phyloP scores from a whole-genome alignment of 2,113 vertebrate species.

The Alexandromys fortis region DNA sequence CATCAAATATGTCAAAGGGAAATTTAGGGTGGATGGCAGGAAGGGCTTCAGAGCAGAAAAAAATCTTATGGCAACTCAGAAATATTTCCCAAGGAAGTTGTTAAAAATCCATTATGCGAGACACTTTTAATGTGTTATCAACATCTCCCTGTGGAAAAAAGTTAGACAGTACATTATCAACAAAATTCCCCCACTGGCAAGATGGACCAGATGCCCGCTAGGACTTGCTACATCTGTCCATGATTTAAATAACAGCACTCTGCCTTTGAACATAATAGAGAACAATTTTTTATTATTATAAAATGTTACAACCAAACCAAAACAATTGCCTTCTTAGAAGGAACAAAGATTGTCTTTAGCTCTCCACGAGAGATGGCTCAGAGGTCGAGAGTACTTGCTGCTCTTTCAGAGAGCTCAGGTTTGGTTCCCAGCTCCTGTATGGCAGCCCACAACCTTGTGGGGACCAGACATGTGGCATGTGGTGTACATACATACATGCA shows the following conservation, averaged over 20 bases:
- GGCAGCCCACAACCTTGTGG: neutral
- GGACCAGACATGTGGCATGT: neutral
- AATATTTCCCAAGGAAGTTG: slow-evolving; percentile 70
- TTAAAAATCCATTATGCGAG: slow-evolving; percentile 57
- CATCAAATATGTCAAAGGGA: slow-evolving; percentile 48
- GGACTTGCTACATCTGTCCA: neutral
- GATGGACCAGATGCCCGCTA: neutral
- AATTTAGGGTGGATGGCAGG: slow-evolving; percentile 42
- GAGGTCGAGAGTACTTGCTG: neutral
- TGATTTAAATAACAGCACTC: neutral
- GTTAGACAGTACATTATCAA: neutral
- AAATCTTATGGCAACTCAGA: slow-evolving; percentile 48
- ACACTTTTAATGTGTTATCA: slow-evolving; percentile 54
- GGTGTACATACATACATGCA: neutral
- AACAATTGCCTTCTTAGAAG: neutral
- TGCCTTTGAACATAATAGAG: neutral
- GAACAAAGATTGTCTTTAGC: neutral
- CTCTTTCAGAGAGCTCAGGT: neutral
- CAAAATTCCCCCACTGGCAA: neutral
- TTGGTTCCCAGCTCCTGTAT: neutral
- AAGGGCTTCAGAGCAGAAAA: slow-evolving; percentile 15
- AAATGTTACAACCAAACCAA: neutral
- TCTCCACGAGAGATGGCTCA: neutral
- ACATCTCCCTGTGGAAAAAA: neutral
- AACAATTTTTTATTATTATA: neutral